These are phyloP conservation scores for Marasmarcha lunaedactyla DNA, from an alignment of 2,888 invertebrate species.

Conservation along the genomic window DNA sequence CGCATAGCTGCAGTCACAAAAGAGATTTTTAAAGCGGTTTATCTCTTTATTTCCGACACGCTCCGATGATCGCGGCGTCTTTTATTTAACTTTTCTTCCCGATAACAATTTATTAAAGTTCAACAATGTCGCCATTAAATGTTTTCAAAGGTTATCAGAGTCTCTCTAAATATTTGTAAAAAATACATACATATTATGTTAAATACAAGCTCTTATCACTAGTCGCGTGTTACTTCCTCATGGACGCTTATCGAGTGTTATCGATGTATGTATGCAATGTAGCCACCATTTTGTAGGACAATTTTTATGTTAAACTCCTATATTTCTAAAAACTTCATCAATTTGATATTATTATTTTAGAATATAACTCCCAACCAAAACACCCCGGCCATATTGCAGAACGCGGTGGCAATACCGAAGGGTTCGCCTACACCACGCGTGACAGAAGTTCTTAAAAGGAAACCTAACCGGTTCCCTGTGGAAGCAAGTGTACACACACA, in stretches of 20 bases:
- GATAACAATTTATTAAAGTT: background rate
- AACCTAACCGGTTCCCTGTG: background rate
- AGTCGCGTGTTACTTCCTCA: constrained; percentile 37
- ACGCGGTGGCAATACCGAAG: background rate
- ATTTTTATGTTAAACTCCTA: background rate
- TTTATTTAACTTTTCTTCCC: background rate
- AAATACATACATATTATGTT: no score
- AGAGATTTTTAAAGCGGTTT: background rate
- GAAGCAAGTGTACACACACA: no score
- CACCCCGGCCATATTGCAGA: no score
- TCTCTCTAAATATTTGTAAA: no score
- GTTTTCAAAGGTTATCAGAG: background rate
- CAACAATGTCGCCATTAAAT: no score
- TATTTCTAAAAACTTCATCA: background rate
- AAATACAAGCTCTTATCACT: background rate
- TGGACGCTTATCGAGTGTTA: constrained; percentile 44
- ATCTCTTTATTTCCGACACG: background rate
- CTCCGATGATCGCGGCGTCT: no score
- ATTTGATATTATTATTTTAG: no score
- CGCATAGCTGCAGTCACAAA: background rate
- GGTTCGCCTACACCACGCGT: background rate
- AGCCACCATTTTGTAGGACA: constrained; percentile 12
- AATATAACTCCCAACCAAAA: background rate
- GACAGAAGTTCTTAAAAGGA: background rate
- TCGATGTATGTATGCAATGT: constrained; percentile 32